Conservation (phyloP, 1,140 invertebrate genomes). For the Leptestheria dahalacensis region DNA sequence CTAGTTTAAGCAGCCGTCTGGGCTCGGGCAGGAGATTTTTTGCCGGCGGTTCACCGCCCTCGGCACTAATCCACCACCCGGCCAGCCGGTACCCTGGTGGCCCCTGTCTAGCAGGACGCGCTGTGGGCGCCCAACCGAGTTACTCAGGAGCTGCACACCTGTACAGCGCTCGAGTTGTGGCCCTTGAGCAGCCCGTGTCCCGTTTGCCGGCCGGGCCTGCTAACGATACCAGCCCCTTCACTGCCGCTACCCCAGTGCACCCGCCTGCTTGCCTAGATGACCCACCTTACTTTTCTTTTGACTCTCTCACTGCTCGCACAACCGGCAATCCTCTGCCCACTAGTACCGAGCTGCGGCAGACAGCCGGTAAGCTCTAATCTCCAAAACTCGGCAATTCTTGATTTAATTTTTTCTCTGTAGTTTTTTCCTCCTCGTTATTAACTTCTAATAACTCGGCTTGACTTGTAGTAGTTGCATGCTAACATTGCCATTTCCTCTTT, state of each 20-base stretch:
- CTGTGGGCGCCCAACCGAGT: no score
- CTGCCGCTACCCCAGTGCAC: not conserved
- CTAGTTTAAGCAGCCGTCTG: not conserved
- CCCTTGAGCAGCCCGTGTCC: not conserved
- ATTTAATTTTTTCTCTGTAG: not conserved
- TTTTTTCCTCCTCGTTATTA: no score
- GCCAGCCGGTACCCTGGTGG: no score
- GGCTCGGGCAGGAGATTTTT: not conserved
- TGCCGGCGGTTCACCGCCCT: not conserved
- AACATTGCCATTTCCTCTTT: not conserved
- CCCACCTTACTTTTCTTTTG: not conserved
- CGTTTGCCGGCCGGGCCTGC: not conserved
- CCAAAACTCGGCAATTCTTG: no score
- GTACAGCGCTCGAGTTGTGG: not conserved
- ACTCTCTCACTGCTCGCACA: not conserved
- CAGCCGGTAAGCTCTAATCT: not conserved
- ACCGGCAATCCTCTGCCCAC: not conserved
- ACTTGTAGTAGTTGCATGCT: not conserved
- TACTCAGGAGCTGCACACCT: not conserved
- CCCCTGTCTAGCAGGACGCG: no score
- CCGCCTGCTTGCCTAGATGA: not conserved
- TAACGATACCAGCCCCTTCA: not conserved
- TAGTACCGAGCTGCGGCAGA: not conserved
- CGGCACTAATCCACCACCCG: not conserved
- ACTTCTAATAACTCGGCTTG: no score